phyloP scores from a whole-genome alignment of 2,113 vertebrate species.

The Cynocephalus volans region DNA sequence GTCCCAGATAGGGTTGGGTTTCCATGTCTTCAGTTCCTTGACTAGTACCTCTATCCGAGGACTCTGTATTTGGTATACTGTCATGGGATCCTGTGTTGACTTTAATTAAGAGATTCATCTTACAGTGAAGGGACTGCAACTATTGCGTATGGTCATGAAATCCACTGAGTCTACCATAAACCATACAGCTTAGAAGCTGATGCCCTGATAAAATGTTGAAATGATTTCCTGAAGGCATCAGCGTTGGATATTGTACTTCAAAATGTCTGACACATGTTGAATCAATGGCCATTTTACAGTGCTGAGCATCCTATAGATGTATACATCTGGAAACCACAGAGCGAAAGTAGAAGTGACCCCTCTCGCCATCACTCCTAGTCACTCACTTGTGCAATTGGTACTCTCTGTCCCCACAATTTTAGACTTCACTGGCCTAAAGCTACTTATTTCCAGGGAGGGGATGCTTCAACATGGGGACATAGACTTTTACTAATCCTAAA shows the following conservation, averaged over 20 bases:
- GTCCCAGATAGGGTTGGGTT: background rate
- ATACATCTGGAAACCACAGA: background rate
- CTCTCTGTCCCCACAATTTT: background rate
- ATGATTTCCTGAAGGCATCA: background rate
- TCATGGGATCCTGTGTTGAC: background rate
- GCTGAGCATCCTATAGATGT: background rate
- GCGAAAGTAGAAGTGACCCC: background rate
- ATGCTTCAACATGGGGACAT: background rate
- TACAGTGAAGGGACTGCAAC: background rate
- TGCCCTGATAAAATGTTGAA: background rate
- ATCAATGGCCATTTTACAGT: background rate
- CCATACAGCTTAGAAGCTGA: background rate
- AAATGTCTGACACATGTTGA: background rate
- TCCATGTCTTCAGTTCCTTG: background rate
- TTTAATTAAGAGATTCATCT: background rate
- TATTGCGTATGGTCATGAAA: background rate
- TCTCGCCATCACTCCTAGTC: background rate
- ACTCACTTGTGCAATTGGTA: background rate
- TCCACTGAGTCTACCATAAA: background rate
- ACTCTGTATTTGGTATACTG: background rate
- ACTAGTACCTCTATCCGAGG: background rate
- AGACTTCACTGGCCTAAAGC: background rate
- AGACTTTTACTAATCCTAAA: constrained; percentile 4
- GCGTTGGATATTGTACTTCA: background rate
- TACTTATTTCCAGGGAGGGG: background rate